Evolutionary conservation across 2,797 vertebrate species (phyloP).

Genomic region (Tokudaia tokunoshimensis): DNA sequence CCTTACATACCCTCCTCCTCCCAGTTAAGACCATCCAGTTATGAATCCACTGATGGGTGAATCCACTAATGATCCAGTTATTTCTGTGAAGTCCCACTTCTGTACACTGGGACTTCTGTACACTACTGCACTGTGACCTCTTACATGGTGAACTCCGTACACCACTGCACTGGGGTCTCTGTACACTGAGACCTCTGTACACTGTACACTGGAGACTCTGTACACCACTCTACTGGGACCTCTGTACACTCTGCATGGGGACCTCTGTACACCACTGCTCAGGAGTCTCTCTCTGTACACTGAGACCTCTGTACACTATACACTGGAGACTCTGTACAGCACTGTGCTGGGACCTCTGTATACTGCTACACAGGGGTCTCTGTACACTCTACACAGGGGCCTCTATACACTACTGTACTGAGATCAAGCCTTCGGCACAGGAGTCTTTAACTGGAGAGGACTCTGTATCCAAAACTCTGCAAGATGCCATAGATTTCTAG

Average conservation of each 20-base stretch:
- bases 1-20: background rate
- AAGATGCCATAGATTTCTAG: background rate
- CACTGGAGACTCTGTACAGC: background rate
- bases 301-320: background rate
- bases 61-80: background rate
- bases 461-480: background rate
- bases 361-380: background rate
- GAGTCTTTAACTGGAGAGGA: background rate
- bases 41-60: background rate
- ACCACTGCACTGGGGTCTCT: background rate
- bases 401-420: background rate
- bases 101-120: background rate
- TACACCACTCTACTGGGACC: background rate
- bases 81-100: background rate
- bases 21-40: background rate
- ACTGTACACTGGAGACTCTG: background rate
- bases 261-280: too few relatives aligned
- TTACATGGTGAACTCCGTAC: too few relatives aligned
- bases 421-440: background rate
- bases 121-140: background rate
- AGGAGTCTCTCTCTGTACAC: background rate
- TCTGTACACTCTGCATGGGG: too few relatives aligned
- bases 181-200: too few relatives aligned
- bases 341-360: background rate
- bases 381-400: too few relatives aligned